phyloP scores from a whole-genome alignment of 1,140 invertebrate species.

The Apocrypta bakeri region DNA sequence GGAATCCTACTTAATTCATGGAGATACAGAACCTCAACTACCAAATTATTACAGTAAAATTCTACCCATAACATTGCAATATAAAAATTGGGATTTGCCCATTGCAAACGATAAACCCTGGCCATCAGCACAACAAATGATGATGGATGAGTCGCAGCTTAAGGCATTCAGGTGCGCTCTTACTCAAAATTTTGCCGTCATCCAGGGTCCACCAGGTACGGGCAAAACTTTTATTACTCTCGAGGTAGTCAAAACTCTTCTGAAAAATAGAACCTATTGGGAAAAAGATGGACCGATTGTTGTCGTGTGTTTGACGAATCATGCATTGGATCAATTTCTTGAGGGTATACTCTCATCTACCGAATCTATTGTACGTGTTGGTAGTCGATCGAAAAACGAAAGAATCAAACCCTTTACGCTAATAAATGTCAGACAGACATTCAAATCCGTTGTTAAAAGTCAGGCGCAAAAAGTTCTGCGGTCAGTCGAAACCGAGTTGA shows the following conservation, averaged over 20 bases:
- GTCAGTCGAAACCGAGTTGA: not conserved
- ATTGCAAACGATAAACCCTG: not conserved
- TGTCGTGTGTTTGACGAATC: conserved; percentile 90
- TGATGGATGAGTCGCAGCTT: conserved; percentile 78
- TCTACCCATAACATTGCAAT: not conserved
- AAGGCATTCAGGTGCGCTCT: conserved; percentile 77
- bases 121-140: conserved; percentile 59
- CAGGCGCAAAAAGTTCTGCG: too few relatives aligned
- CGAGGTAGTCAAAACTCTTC: conserved; percentile 78
- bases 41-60: not conserved
- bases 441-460: too few relatives aligned
- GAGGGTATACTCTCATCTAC: conserved; percentile 79
- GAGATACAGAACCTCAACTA: not conserved
- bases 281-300: conserved; percentile 77
- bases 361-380: conserved; percentile 81
- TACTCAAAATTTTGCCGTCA: conserved; percentile 80
- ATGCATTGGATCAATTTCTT: conserved; percentile 93
- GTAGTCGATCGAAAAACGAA: conserved; percentile 81
- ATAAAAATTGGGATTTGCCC: not conserved
- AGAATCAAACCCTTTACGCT: conserved; percentile 72
- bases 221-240: conserved; percentile 86
- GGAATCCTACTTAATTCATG: not conserved
- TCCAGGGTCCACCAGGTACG: conserved; percentile 74
- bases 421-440: too few relatives aligned
- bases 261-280: conserved; percentile 72